Percentiles rank a stretch among this genome's conserved stretches.
Evolutionary conservation across 2,113 vertebrate genomes (phyloP).

Genomic region (Scomber scombrus): DNA sequence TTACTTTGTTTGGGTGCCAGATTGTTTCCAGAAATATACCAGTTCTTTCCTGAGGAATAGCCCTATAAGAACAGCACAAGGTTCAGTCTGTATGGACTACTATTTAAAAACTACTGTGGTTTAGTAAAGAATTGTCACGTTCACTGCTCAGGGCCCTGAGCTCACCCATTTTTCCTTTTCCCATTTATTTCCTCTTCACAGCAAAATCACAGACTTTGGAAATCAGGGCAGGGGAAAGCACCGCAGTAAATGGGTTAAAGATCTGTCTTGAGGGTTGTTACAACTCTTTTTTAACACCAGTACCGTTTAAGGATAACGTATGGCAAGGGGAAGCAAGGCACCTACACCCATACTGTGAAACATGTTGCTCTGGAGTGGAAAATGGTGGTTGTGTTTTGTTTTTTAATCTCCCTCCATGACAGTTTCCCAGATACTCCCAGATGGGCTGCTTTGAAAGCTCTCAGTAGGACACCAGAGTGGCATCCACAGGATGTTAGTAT

Average conservation of each 20-base stretch:
- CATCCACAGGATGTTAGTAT: conserved; percentile 47
- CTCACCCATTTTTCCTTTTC: conserved; percentile 52
- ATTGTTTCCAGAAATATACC: conserved; percentile 30
- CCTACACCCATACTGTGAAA: conserved; percentile 42
- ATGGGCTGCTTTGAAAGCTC: conserved; percentile 56
- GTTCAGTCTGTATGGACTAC: conserved; percentile 26
- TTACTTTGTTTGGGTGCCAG: neutral
- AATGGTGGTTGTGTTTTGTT: conserved; percentile 40
- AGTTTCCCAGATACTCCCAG: conserved; percentile 61
- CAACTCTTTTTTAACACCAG: conserved; percentile 46
- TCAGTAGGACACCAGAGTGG: conserved; percentile 44
- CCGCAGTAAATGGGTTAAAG: conserved; percentile 46
- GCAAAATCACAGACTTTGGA: conserved; percentile 35
- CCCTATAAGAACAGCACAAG: conserved; percentile 23
- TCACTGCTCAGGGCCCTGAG: conserved; percentile 48
- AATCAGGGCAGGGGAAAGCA: conserved; percentile 48
- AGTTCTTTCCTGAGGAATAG: conserved; percentile 18
- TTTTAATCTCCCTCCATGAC: conserved; percentile 42
- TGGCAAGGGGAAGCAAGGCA: conserved; percentile 48
- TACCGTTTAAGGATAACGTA: conserved; percentile 57
- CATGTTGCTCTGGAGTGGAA: conserved; percentile 40
- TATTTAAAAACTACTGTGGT: conserved; percentile 53
- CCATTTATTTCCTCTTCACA: conserved; percentile 52
- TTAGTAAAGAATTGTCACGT: conserved; percentile 39
- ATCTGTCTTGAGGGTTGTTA: conserved; percentile 49